A percentile compares a stretch with the other conserved stretches of the same genome.
These are phyloP conservation scores for Pseudopodoces humilis DNA, from an alignment of 2,113 vertebrate genomes.

Conservation along the genomic window DNA sequence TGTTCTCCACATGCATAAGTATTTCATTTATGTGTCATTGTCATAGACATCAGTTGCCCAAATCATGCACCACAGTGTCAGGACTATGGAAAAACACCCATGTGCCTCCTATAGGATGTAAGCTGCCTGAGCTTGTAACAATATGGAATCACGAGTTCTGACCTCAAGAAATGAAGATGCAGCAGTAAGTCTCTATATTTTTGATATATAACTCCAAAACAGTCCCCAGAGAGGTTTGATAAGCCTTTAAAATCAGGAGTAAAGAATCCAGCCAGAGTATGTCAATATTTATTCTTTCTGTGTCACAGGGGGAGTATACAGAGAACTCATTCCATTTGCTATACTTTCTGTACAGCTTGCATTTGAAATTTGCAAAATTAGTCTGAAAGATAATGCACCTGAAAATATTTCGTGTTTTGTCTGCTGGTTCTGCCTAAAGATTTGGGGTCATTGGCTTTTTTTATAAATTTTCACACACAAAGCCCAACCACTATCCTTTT, in stretches of 20 bases:
- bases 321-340: not conserved
- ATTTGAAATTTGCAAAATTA: not conserved
- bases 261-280: not conserved
- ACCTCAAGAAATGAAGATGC: not conserved
- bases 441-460: not conserved
- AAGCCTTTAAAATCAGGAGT: not conserved
- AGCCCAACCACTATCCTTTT: not conserved
- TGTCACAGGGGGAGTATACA: not conserved
- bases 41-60: not conserved
- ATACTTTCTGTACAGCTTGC: not conserved
- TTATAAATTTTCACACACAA: not conserved
- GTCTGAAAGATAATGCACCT: not conserved
- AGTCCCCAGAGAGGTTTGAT: not conserved
- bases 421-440: not conserved
- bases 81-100: not conserved
- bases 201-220: not conserved
- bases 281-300: not conserved
- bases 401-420: not conserved
- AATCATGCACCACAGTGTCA: fast-evolving
- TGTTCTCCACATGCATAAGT: not conserved
- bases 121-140: not conserved
- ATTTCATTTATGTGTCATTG: not conserved
- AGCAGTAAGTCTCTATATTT: not conserved
- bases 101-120: not conserved
- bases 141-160: not conserved